A percentile compares a stretch with the other conserved stretches of the same genome.
Conservation (phyloP, 2,888 invertebrate genomes). For the Craniophora ligustri region DNA sequence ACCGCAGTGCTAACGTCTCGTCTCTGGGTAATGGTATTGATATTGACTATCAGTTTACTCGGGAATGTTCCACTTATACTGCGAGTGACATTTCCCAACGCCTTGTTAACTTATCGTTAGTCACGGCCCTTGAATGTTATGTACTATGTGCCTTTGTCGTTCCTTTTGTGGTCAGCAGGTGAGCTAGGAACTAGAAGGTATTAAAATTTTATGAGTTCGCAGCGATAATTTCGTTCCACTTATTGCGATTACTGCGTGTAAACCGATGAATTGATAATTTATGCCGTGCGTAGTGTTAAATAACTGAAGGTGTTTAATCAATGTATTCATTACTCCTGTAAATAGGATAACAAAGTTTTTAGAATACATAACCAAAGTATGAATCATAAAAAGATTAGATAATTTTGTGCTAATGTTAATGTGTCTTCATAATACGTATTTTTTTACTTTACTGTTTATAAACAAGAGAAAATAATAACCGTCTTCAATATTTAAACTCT, state of each 20-base stretch:
- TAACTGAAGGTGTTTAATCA: too few relatives aligned
- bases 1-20: conserved; percentile 7
- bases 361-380: too few relatives aligned
- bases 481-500: too few relatives aligned
- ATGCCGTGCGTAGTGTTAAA: background rate
- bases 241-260: background rate
- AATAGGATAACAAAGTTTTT: too few relatives aligned
- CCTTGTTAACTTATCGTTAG: conserved; percentile 67
- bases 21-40: conserved; percentile 26
- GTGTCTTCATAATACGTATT: too few relatives aligned
- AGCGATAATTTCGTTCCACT: background rate
- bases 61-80: conserved; percentile 54
- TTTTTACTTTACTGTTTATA: too few relatives aligned
- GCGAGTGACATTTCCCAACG: conserved; percentile 37
- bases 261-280: background rate
- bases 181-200: background rate
- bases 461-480: too few relatives aligned
- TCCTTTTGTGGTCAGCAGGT: background rate
- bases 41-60: conserved; percentile 22
- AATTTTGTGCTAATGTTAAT: too few relatives aligned
- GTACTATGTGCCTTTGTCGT: conserved; percentile 4
- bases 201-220: background rate
- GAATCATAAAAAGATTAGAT: too few relatives aligned
- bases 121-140: conserved; percentile 29
- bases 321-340: too few relatives aligned